Evolutionary conservation across 2,797 vertebrate genomes (phyloP).

Genomic region (Lutjanus campechanus): DNA sequence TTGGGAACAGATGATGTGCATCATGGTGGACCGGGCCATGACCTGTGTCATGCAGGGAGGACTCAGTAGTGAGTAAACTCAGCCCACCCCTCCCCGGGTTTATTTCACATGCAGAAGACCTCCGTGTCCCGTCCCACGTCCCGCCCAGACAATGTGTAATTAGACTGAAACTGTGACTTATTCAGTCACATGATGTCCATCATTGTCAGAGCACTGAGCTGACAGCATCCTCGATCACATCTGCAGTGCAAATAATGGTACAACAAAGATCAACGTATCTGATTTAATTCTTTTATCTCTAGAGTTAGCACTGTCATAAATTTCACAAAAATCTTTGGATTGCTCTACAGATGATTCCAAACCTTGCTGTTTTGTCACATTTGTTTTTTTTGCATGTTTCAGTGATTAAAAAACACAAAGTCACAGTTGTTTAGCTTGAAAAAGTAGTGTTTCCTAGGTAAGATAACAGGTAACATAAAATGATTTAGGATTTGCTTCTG

Average conservation of each 20-base stretch:
- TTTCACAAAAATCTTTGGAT: too few species aligned
- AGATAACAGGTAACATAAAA: too few species aligned
- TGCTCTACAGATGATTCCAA: too few species aligned
- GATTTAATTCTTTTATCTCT: too few species aligned
- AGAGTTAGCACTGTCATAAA: too few species aligned
- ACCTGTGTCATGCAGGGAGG: slow-evolving; percentile 68
- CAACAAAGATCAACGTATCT: too few species aligned
- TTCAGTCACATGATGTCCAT: slow-evolving; percentile 6
- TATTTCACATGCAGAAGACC: slow-evolving; percentile 33
- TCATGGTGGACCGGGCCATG: slow-evolving; percentile 70
- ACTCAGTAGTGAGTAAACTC: slow-evolving; percentile 75
- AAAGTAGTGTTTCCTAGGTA: too few species aligned
- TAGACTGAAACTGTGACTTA: slow-evolving; percentile 12
- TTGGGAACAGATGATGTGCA: slow-evolving; percentile 80
- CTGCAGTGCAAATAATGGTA: neutral
- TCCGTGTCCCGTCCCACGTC: slow-evolving; percentile 28
- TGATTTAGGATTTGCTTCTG: too few species aligned
- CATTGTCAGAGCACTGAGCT: neutral
- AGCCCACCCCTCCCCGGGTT: slow-evolving; percentile 13
- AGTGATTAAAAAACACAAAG: too few species aligned
- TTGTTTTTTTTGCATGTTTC: too few species aligned
- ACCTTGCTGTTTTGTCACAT: too few species aligned
- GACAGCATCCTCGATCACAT: slow-evolving; percentile 4
- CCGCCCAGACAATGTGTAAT: neutral
- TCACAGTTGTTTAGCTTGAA: too few species aligned